phyloP scores from a whole-genome alignment of 2,888 invertebrate genomes.

The Brassicogethes aeneus region DNA sequence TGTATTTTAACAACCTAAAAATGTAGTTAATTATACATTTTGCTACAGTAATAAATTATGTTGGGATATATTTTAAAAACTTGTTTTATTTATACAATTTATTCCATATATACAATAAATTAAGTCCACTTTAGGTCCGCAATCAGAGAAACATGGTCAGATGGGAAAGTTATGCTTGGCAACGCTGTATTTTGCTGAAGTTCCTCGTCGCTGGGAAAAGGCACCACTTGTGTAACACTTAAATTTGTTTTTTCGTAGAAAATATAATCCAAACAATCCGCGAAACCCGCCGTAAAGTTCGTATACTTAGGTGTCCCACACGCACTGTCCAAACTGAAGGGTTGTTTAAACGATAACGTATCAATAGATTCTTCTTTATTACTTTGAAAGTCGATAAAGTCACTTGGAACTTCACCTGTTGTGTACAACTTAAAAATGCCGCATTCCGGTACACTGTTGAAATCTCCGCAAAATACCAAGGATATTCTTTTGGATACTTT shows the following conservation, averaged over 20 bases:
- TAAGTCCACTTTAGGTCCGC: conserved; percentile 60
- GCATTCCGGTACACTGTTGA: conserved; percentile 81
- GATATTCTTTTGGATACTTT: conserved; percentile 38
- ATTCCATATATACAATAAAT: conserved; percentile 1
- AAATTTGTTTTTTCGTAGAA: conserved; percentile 64
- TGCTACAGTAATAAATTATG: conserved; percentile 24
- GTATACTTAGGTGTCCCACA: conserved; percentile 81
- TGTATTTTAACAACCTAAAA: conserved; percentile 12
- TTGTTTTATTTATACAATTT: not conserved
- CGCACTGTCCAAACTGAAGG: conserved; percentile 62
- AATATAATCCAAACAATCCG: conserved; percentile 88
- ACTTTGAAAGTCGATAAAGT: conserved; percentile 67
- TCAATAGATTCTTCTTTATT: conserved; percentile 56
- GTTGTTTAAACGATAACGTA: conserved; percentile 56
- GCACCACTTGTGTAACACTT: conserved; percentile 61
- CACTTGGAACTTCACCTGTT: conserved; percentile 52
- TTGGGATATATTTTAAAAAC: conserved; percentile 14
- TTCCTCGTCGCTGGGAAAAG: conserved; percentile 72
- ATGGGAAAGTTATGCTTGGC: conserved; percentile 85
- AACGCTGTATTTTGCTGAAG: conserved; percentile 65
- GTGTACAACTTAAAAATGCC: conserved; percentile 77
- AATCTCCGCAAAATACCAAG: conserved; percentile 83
- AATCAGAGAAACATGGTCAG: conserved; percentile 86
- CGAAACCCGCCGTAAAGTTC: conserved; percentile 76
- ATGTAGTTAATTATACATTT: conserved; percentile 22